phyloP scores from a whole-genome alignment of 2,888 invertebrate genomes.

The Lasius fuliginosus region DNA sequence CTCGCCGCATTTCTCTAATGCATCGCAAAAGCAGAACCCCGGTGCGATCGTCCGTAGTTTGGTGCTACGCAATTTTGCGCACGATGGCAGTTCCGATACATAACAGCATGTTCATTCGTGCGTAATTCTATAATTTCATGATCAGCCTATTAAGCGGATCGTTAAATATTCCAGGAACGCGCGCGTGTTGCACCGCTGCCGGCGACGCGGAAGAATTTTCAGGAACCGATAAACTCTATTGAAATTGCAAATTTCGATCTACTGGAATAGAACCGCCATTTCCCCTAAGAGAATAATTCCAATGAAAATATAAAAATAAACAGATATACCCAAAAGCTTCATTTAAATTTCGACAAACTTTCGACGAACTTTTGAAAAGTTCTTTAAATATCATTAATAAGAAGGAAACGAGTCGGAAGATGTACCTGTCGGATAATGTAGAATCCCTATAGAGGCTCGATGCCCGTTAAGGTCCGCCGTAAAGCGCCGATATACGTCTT shows the following conservation, averaged over 20 bases:
- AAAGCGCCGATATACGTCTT: constrained; percentile 51
- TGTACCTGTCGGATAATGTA: neutral
- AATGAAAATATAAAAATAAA: neutral
- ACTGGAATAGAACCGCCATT: neutral
- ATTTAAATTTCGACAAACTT: neutral
- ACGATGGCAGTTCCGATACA: constrained; percentile 46
- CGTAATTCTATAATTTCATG: constrained; percentile 65
- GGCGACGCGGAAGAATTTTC: constrained; percentile 58
- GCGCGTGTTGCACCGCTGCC: constrained; percentile 5
- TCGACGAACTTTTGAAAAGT: neutral
- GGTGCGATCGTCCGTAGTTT: constrained; percentile 10
- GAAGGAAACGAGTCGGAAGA: neutral
- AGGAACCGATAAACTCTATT: neutral
- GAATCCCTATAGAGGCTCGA: neutral
- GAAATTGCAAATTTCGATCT: neutral
- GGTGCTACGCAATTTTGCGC: constrained; percentile 49
- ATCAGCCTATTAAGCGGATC: constrained; percentile 68
- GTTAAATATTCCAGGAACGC: constrained; percentile 67
- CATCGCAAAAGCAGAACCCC: constrained; percentile 47
- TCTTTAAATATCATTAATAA: constrained; percentile 4
- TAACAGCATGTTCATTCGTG: constrained; percentile 50
- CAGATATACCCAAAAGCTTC: neutral
- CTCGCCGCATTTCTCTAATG: constrained; percentile 13
- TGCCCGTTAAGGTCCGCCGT: constrained; percentile 8
- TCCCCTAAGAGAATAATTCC: neutral